Evolutionary conservation across 1,140 invertebrate species (phyloP), one percentile per base, ranked within the genome.

Genomic region (Leguminivora glycinivorella): DNA sequence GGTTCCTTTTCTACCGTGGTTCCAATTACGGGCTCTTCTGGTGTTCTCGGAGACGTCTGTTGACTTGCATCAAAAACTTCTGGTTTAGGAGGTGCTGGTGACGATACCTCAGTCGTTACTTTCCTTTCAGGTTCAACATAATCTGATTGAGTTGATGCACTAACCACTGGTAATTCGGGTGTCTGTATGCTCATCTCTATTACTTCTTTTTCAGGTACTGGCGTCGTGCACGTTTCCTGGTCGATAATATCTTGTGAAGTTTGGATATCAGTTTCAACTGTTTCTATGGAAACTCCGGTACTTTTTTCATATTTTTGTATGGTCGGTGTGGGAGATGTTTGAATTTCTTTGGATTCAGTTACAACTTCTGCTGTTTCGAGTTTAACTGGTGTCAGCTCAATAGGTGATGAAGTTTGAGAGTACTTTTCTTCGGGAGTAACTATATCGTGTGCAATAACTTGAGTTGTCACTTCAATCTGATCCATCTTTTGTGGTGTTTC

Each of bases 121-220:
- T 26, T 26, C 17, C 26, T 52, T 14, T 38, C n/a, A 58, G 71
- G 26, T 74, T 76, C 70, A n/a, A 67, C 69, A 56, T 73, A 67
- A 56, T 89, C 86, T n/a, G 81, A 91, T 70, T 91, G 89, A 1
- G 89, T 91, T 24, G 70, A 85, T 25, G 75, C 74, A 74, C 80
- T 83, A 0, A 83, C 76, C n/a, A 83, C 67, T 52, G 84, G 76
- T 67, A 90, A 71, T 72, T 84, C 81, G 43, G 84, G 79, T 14
- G 90, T 93, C 81, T 94, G 93, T 56, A 92, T 92, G 70, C 93
- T 90, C 3, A 83, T 91, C 80, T 93, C 93, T 68, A 72, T 79
- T 34, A 86, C 67, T 71, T 87, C 78, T 34, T 77, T 84, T 67
- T 77, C 70, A 78, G 87, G 78, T 14, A 79, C 67, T 22, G 90